phyloP scores from a whole-genome alignment of 2,888 invertebrate species.

The Acanthosepion pharaonis region DNA sequence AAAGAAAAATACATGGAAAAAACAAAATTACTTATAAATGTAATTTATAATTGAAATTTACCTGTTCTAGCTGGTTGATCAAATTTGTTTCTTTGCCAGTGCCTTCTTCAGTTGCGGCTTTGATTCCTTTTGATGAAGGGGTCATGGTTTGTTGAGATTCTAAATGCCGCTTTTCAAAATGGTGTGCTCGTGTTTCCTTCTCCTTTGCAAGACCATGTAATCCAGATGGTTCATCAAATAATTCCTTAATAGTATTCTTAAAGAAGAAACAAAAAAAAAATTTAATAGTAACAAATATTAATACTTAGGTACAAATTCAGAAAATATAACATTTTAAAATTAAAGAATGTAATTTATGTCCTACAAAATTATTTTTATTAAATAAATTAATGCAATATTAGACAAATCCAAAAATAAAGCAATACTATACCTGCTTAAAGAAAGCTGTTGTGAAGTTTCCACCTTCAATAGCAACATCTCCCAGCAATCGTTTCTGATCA shows the following conservation, averaged over 20 bases:
- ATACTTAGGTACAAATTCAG: too few species aligned
- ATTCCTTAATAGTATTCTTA: slow-evolving; percentile 91
- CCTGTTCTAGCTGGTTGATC: slow-evolving; percentile 74
- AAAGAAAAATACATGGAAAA: too few species aligned
- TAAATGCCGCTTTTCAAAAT: slow-evolving; percentile 43
- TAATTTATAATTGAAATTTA: slow-evolving; percentile 51
- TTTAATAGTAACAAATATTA: too few species aligned
- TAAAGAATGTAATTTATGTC: too few species aligned
- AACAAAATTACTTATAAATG: too few species aligned
- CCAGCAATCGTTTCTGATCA: slow-evolving; percentile 94
- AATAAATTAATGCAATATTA: not conserved
- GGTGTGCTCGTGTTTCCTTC: slow-evolving; percentile 71
- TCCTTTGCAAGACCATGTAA: slow-evolving; percentile 80
- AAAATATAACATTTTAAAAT: too few species aligned
- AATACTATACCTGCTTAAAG: slow-evolving; percentile 84
- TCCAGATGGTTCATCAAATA: slow-evolving; percentile 82
- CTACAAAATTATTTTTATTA: too few species aligned
- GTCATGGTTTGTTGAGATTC: slow-evolving; percentile 50
- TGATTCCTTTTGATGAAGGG: slow-evolving; percentile 20
- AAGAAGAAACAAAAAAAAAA: not conserved
- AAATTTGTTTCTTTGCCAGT: slow-evolving; percentile 56
- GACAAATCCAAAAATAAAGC: not conserved
- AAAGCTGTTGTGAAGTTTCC: slow-evolving; percentile 98
- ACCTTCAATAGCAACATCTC: slow-evolving; percentile 97
- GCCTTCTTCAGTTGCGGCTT: slow-evolving; percentile 42